Conservation (phyloP, 2,888 invertebrate genomes). For the Drepana falcataria region DNA sequence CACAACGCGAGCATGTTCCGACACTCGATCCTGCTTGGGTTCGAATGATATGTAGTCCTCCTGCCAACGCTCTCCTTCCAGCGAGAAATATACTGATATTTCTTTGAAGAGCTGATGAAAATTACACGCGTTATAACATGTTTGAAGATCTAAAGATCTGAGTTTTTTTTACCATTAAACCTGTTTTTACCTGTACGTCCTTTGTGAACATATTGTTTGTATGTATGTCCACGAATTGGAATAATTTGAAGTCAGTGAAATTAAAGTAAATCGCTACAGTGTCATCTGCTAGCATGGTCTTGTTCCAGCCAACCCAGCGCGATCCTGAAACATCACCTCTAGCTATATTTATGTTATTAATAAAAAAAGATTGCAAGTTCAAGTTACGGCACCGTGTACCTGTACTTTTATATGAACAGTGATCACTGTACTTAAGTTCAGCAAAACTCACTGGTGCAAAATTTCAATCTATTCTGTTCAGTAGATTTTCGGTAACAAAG, state of each 20-base stretch:
- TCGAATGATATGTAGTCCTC: conserved; percentile 81
- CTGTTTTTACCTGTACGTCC: conserved; percentile 83
- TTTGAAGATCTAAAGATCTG: neutral
- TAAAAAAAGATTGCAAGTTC: too few relatives aligned
- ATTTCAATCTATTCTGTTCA: too few relatives aligned
- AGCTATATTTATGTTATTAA: neutral
- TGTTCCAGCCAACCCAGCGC: conserved; percentile 94
- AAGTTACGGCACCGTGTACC: too few relatives aligned
- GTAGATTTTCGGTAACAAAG: too few relatives aligned
- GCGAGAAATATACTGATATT: conserved; percentile 87
- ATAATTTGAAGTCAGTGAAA: conserved; percentile 87
- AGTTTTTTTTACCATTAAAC: neutral
- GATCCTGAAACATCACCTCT: conserved; percentile 61
- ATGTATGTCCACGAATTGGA: conserved; percentile 84
- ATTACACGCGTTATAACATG: neutral
- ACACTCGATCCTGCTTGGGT: conserved; percentile 75
- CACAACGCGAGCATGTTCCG: conserved; percentile 81
- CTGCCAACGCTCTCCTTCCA: conserved; percentile 87
- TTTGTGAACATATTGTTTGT: conserved; percentile 89
- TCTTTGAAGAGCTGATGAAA: conserved; percentile 83
- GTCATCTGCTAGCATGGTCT: conserved; percentile 77
- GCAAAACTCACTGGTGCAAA: too few relatives aligned
- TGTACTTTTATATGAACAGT: too few relatives aligned
- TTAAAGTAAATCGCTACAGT: conserved; percentile 88
- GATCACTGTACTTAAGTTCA: too few relatives aligned